Evolutionary conservation across 1,140 invertebrate species (phyloP), one percentile per base, ranked within the genome.

Genomic region (Ridgeia piscesae): DNA sequence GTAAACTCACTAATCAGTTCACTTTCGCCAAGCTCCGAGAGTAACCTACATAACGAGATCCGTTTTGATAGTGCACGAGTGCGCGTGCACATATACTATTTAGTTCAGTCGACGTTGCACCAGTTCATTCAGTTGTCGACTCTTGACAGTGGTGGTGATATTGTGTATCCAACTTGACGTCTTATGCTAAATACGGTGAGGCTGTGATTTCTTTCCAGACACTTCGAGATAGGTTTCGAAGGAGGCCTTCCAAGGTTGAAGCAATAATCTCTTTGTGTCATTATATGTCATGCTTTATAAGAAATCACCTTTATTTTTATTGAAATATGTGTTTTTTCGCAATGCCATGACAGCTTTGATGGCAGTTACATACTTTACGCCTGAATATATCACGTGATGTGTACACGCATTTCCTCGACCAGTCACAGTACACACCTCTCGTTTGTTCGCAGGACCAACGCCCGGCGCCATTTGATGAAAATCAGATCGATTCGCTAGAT

Each of bases 401-500:
- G 8, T 31, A 31, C 0, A 77, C 58, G 14, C 17, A 77, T 27
- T 31, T 4, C 27, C 58, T 4, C 58, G 58, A 77, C 27, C 14
- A 4, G 27, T 77, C 27, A 27, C 0, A 77, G 11, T 31, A 77
- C 58, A 31, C 58, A 21, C 17, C 27, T 77, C 58, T 77, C 58
- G 17, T 77, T 17, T 31, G 58, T 77, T 77, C 27, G 58, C 58
- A 77, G 58, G 58, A 77, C 11, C 58, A 77, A 77, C 58, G 58
- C 27, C 27, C 27, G 58, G 58, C 58, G 17, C 14, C 58, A 21
- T 77, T 77, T 21, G 58, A 21, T 31, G 58, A 77, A 77, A 77
- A 33, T 42, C 35, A 91, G n/a, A 8, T 91, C 34, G 91, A 91
- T n/a, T 21, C 91, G 33, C n/a, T 91, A 50, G 91, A 35, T 14